Evolutionary conservation across 2,888 invertebrate species (phyloP).

Genomic region (Nebria brevicollis): DNA sequence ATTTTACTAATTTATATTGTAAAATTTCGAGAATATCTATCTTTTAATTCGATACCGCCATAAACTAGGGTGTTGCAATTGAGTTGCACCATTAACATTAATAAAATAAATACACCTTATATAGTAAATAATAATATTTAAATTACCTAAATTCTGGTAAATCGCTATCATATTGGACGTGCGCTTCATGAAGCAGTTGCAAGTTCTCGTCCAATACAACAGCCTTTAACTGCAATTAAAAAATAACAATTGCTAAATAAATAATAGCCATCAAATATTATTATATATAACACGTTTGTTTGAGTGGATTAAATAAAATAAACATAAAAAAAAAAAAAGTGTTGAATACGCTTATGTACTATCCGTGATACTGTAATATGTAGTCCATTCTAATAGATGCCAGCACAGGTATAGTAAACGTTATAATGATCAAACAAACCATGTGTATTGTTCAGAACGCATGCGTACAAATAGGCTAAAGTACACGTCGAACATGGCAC

Average conservation of each 20-base stretch:
- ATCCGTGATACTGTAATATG: neutral
- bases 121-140: slow-evolving; percentile 17
- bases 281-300: neutral
- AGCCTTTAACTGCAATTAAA: slow-evolving; percentile 82
- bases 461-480: slow-evolving; percentile 22
- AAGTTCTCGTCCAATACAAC: slow-evolving; percentile 81
- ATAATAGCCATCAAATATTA: slow-evolving; percentile 8
- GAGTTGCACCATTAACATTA: neutral
- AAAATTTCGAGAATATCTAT: no score
- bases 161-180: slow-evolving; percentile 91
- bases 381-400: neutral
- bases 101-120: neutral
- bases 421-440: slow-evolving; percentile 3
- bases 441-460: neutral
- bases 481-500: slow-evolving; percentile 16
- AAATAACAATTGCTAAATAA: slow-evolving; percentile 45
- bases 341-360: neutral
- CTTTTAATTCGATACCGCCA: no score
- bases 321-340: no score
- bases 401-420: slow-evolving; percentile 14
- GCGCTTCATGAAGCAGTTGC: slow-evolving; percentile 78
- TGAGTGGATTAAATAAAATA: no score
- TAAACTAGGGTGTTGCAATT: no score
- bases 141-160: slow-evolving; percentile 89
- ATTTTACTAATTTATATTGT: no score